These are phyloP conservation scores for Neoniphon sammara DNA, from an alignment of 2,797 vertebrate species.

Conservation along the genomic window DNA sequence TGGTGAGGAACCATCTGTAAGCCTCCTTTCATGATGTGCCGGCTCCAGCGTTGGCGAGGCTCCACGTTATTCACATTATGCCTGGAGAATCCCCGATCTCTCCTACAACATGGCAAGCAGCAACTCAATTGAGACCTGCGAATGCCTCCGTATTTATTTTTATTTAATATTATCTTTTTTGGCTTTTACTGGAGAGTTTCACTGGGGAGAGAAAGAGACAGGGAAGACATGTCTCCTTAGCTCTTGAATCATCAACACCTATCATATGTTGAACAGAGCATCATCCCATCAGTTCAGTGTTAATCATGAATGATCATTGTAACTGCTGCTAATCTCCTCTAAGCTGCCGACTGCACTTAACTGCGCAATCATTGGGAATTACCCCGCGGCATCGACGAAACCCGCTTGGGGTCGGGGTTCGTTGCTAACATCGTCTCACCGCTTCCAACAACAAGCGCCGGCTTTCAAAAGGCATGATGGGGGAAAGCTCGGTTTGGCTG, in stretches of 20 bases:
- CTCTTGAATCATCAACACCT: not conserved
- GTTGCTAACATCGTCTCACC: not conserved
- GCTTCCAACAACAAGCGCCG: not conserved
- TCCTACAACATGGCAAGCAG: not conserved
- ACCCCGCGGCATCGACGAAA: conserved; percentile 11
- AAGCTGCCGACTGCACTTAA: conserved; percentile 1
- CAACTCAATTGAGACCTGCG: not conserved
- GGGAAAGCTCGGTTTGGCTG: conserved; percentile 36
- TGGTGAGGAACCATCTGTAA: not conserved
- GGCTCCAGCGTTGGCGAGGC: not conserved
- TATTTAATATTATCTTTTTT: too few relatives aligned
- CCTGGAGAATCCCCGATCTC: not conserved
- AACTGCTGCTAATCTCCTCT: not conserved
- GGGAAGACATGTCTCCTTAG: not conserved
- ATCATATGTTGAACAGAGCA: not conserved
- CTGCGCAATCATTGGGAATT: not conserved
- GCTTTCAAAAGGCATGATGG: conserved; percentile 25
- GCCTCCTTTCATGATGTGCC: not conserved
- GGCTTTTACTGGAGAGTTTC: too few relatives aligned
- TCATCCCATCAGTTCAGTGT: not conserved
- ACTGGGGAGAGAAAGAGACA: too few relatives aligned
- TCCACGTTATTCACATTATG: not conserved
- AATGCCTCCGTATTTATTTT: too few relatives aligned
- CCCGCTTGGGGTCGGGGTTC: not conserved
- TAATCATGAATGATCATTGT: conserved; percentile 10